Evolutionary conservation across 2,888 invertebrate genomes (phyloP).

Genomic region (Julus scanicus): DNA sequence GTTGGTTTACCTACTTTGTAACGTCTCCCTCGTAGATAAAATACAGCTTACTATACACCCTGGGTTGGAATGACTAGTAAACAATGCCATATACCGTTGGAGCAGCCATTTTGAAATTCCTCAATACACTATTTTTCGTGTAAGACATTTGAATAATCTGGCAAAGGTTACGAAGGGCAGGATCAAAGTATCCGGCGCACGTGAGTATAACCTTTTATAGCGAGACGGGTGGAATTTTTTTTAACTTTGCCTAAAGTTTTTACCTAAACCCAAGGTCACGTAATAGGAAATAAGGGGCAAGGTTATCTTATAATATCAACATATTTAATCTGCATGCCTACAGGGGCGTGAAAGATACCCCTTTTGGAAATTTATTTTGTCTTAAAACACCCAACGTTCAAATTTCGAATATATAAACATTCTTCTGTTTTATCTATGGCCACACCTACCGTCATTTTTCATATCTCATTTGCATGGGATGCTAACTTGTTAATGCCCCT

Average conservation of each 20-base stretch:
- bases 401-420: background rate
- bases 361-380: background rate
- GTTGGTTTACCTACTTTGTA: too few relatives aligned
- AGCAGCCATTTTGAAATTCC: background rate
- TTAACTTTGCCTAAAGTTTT: background rate
- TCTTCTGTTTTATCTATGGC: background rate
- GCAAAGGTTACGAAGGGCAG: background rate
- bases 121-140: background rate
- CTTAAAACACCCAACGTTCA: background rate
- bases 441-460: background rate
- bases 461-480: background rate
- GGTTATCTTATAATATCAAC: background rate
- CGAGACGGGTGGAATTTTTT: background rate
- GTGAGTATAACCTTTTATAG: background rate
- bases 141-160: background rate
- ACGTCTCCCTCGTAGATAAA: background rate
- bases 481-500: background rate
- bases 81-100: background rate
- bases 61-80: background rate
- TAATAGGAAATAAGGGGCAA: constrained; percentile 22
- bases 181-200: constrained; percentile 13
- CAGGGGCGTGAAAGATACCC: constrained; percentile 3
- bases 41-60: background rate
- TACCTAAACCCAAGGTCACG: background rate
- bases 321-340: background rate